Base-by-base conservation (phyloP, 2,888 invertebrate genomes). In the Lucinisca nassula region DNA sequence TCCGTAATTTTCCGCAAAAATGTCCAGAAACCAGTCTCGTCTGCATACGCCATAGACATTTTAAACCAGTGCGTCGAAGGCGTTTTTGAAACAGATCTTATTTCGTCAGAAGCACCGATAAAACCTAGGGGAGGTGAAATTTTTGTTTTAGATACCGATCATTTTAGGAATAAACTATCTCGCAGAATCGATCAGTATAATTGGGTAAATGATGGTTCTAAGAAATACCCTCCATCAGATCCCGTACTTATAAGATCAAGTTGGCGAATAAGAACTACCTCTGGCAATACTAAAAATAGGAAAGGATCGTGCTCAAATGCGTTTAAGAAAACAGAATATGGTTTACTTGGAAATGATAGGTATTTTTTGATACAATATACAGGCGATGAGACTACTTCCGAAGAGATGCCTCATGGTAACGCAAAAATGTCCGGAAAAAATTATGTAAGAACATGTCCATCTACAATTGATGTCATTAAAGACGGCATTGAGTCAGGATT, bases 331-430 rank as follows among this genome's bases (percentile, higher is more conserved):
- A 49, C 24, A 1, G 74, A 74, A 74, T 70, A 27, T 40, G n/a
- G 51, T 58, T 81, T 74, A 74, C 10, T 74, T 24, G 32, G n/a
- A 4, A 73, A 40, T 37, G 55, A 81, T 14, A 45, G 74, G 37
- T 74, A 21, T 82, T 61, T 67, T 51, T 32, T 82, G n/a, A 45
- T 82, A 45, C 67, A 82, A 49, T 82, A 82, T 24, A 75, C 45
- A 1, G 82, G 70, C 21, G 76, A 82, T 45, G 82, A 82, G 40
- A 67, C 61, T 27, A 35, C 45, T n/a, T 82, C n/a, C 32, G 76
- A 76, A 67, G 10, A 6, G 0, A 32, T 67, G 24, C 24, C 24
- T 14, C 82, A 82, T 27, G 82, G 82, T 24, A 82, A 82, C 76
- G 37, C 35, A 21, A 76, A 67, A n/a, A 45, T 67, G 12, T 35